A percentile compares a stretch with the other conserved stretches of the same genome.
phyloP scores from a whole-genome alignment of 2,888 invertebrate genomes.

The Drosophila pegasa region DNA sequence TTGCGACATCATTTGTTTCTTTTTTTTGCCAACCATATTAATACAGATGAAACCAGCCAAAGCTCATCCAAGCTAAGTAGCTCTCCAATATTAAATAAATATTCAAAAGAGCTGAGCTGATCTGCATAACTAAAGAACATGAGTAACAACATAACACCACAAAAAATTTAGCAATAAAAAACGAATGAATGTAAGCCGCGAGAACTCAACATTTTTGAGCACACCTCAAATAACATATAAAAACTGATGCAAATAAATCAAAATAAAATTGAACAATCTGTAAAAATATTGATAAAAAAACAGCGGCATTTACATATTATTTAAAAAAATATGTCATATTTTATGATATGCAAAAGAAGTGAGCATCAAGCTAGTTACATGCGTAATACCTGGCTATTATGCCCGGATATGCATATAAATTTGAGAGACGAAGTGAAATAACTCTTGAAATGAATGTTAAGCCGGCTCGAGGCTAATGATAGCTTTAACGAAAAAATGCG shows the following conservation, averaged over 20 bases:
- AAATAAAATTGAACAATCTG: no score
- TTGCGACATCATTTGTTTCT: no score
- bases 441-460: background rate
- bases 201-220: no score
- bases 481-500: background rate
- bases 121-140: no score
- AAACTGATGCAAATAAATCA: background rate
- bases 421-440: background rate
- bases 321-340: background rate
- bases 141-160: no score
- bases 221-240: background rate
- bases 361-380: background rate
- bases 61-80: no score
- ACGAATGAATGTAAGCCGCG: no score
- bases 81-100: no score
- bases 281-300: background rate
- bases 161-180: no score
- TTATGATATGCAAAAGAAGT: background rate
- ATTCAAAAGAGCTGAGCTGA: no score
- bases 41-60: no score
- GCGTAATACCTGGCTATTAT: slow-evolving; percentile 1
- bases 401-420: background rate
- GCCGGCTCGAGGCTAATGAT: slow-evolving; percentile 14
- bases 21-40: no score
- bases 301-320: background rate